phyloP scores from a whole-genome alignment of 2,113 vertebrate species.

The Hippocampus abdominalis region DNA sequence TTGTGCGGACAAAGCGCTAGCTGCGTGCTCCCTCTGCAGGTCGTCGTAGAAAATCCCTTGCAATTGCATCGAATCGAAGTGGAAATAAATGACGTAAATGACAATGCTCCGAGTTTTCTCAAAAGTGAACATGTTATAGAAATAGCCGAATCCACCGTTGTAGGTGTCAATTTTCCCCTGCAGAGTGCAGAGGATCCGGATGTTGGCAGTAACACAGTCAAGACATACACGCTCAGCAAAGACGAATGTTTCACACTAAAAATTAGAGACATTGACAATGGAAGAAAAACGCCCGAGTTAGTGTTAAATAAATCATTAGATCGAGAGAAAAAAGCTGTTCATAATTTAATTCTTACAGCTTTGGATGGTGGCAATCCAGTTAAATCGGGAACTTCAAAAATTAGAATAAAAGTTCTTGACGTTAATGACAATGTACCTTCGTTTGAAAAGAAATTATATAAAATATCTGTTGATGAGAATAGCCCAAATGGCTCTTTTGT shows the following conservation, averaged over 20 bases:
- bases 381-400: constrained; percentile 46
- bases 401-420: constrained; percentile 65
- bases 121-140: constrained; percentile 12
- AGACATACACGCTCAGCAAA: constrained; percentile 48
- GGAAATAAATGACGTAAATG: constrained; percentile 78
- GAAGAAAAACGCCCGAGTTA: constrained; percentile 58
- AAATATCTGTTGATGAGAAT: not conserved
- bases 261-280: constrained; percentile 56
- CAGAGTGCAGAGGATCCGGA: constrained; percentile 41
- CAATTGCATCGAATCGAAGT: constrained; percentile 76
- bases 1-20: constrained; percentile 73
- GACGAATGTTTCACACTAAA: constrained; percentile 61
- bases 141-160: constrained; percentile 50
- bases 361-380: constrained; percentile 63
- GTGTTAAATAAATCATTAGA: constrained; percentile 63
- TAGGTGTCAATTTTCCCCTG: constrained; percentile 53
- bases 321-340: constrained; percentile 59
- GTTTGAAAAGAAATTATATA: not conserved
- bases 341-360: constrained; percentile 70
- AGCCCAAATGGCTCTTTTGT: not conserved
- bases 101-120: constrained; percentile 69
- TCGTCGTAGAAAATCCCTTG: constrained; percentile 75
- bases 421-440: not conserved
- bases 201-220: constrained; percentile 57
- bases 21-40: constrained; percentile 74